Percentiles rank a stretch among this genome's conserved stretches.
These are phyloP conservation scores for Eustalomyia histrio DNA, from an alignment of 2,888 invertebrate genomes.

Conservation along the genomic window DNA sequence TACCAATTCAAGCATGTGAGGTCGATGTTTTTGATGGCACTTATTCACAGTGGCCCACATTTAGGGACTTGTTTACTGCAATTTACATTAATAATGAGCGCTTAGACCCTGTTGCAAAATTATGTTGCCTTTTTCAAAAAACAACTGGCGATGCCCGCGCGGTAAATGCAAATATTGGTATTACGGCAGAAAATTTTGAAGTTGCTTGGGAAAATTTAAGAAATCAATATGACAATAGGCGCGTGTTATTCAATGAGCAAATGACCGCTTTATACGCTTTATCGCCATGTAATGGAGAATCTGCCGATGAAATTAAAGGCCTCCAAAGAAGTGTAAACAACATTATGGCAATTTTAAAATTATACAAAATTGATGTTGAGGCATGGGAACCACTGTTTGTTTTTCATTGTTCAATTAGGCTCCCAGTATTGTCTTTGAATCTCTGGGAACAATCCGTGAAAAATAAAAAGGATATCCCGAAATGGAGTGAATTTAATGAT, in stretches of 20 bases:
- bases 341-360: conserved; percentile 25
- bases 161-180: background rate
- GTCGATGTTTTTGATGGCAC: conserved; percentile 19
- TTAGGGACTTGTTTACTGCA: conserved; percentile 14
- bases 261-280: conserved; percentile 30
- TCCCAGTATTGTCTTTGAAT: conserved; percentile 31
- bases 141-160: conserved; percentile 4
- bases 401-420: conserved; percentile 37
- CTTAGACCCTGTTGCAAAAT: conserved; percentile 2
- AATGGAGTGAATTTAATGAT: background rate
- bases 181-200: background rate
- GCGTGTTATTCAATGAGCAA: conserved; percentile 32
- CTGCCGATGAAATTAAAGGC: conserved; percentile 31
- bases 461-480: conserved; percentile 11
- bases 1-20: conserved; percentile 5
- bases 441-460: conserved; percentile 47
- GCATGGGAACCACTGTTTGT: conserved; percentile 14
- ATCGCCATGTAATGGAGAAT: conserved; percentile 6
- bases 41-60: conserved; percentile 10
- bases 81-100: conserved; percentile 21
- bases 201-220: background rate
- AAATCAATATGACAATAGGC: conserved; percentile 16
- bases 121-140: background rate
- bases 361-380: conserved; percentile 5
- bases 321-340: conserved; percentile 36